Evolutionary conservation across 1,140 invertebrate species (phyloP).

Genomic region (Drosophila fuyamai): DNA sequence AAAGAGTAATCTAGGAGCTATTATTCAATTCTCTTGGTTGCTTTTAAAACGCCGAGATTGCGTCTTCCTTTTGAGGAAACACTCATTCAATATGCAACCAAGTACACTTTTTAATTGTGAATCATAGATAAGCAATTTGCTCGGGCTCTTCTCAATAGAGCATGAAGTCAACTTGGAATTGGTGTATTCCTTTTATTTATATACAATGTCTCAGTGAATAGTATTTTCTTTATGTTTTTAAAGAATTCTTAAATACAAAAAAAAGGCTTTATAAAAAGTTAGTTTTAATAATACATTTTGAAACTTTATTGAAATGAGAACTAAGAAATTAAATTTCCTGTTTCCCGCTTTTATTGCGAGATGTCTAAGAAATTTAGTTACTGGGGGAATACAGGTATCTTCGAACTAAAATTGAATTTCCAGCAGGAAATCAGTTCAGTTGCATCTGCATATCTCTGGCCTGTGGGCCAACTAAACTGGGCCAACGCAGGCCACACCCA

Average conservation of each 20-base stretch:
- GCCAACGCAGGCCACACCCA: constrained; percentile 50
- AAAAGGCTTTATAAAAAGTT: too few relatives aligned
- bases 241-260: too few relatives aligned
- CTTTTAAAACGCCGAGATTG: neutral
- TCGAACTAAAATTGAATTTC: constrained; percentile 11
- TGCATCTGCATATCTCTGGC: constrained; percentile 13
- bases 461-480: constrained; percentile 47
- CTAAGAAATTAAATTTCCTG: neutral
- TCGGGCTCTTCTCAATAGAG: too few relatives aligned
- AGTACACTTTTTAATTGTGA: too few relatives aligned
- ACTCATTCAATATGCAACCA: neutral
- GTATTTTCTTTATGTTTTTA: too few relatives aligned
- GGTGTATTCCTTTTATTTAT: too few relatives aligned
- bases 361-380: neutral
- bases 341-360: neutral
- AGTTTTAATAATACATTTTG: too few relatives aligned
- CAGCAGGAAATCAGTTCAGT: constrained; percentile 14
- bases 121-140: too few relatives aligned
- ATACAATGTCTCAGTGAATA: too few relatives aligned
- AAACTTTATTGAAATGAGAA: too few relatives aligned
- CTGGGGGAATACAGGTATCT: neutral
- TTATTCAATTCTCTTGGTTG: neutral
- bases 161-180: too few relatives aligned
- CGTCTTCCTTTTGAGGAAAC: neutral
- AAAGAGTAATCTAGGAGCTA: constrained; percentile 3